Evolutionary conservation across 2,113 vertebrate genomes (phyloP).

Genomic region (Mustela nigripes): DNA sequence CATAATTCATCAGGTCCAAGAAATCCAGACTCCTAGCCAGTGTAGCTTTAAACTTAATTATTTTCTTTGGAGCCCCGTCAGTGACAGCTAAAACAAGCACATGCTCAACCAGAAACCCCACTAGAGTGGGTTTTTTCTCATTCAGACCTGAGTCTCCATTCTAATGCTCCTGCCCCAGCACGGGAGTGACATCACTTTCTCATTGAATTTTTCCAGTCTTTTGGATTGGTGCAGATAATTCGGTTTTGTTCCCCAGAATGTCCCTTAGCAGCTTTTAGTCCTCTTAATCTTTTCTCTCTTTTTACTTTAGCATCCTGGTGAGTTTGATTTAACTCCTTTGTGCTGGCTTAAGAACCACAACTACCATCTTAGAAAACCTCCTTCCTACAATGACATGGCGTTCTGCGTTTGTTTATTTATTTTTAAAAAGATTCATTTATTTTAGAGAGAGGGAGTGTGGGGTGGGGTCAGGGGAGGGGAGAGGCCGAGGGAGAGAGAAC

Average conservation of each 20-base stretch:
- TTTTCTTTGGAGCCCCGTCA: constrained; percentile 42
- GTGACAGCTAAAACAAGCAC: constrained; percentile 35
- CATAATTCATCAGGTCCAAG: constrained; percentile 51
- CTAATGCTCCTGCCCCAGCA: too few relatives aligned
- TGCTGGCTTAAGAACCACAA: neutral
- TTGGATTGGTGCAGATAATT: neutral
- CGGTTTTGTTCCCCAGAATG: rapidly evolving
- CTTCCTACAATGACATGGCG: neutral
- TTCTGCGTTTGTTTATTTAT: neutral
- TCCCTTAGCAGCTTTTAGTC: neutral
- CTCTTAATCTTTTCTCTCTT: neutral
- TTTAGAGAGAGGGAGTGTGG: neutral
- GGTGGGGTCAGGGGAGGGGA: too few relatives aligned
- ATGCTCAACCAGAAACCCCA: neutral
- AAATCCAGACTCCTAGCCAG: constrained; percentile 58
- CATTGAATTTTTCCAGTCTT: neutral
- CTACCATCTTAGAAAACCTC: neutral
- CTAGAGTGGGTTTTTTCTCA: neutral
- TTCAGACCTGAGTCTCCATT: neutral
- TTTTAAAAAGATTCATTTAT: neutral
- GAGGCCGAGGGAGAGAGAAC: neutral
- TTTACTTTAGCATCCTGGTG: neutral
- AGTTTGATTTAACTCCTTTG: neutral
- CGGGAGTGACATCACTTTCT: neutral
- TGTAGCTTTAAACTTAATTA: constrained; percentile 58